Base-by-base conservation (phyloP, 2,888 invertebrate species). In the Pristionchus japonicus region DNA sequence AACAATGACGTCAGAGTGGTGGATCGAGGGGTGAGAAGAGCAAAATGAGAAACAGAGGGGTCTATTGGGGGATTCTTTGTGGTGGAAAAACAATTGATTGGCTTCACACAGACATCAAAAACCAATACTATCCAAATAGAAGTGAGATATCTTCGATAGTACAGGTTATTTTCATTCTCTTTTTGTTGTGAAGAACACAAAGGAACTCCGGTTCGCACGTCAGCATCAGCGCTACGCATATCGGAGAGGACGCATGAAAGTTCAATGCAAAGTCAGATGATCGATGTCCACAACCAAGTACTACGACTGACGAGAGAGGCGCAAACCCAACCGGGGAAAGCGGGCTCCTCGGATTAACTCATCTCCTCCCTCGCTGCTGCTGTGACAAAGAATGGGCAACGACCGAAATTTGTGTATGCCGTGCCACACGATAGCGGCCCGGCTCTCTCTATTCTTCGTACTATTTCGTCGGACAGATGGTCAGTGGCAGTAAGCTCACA, bases 1-100 rank as follows among this genome's bases (percentile, higher is more conserved):
- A 47, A 40, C 43, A 47, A 77, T 77, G 77, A 77, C 77, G 77
- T 77, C 77, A 77, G 43, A 40, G 31, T 43, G 43, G 43, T 11
- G 57, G 57, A 57, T 57, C 57, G 34, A 13, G 13, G 64, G n/a
- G 64, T 3, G 23, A 23, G 40, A 13, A 11, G 67, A 67, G n/a
- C 67, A 9, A 31, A 34, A 67, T 15, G 70, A 40, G 70, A 64
- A 34, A 64, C 31, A 34, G 31, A 31, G 17, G 34, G 7, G 31
- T n/a, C 13, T 15, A 64, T 27, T 13, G 15, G 31, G 31, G 31
- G 31, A 31, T 2, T 31, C 1, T 23, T 3, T 17, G 57, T 13
- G 57, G 23, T 23, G 57, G 6, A 20, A 52, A 52, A 52, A 47
- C 47, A n/a, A 43, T 6, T 43, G 43, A 43, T 43, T 43, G 43